A percentile compares a stretch with the other conserved stretches of the same genome.
Evolutionary conservation across 1,140 invertebrate species (phyloP).

Genomic region (Drosophila lacteicornis): DNA sequence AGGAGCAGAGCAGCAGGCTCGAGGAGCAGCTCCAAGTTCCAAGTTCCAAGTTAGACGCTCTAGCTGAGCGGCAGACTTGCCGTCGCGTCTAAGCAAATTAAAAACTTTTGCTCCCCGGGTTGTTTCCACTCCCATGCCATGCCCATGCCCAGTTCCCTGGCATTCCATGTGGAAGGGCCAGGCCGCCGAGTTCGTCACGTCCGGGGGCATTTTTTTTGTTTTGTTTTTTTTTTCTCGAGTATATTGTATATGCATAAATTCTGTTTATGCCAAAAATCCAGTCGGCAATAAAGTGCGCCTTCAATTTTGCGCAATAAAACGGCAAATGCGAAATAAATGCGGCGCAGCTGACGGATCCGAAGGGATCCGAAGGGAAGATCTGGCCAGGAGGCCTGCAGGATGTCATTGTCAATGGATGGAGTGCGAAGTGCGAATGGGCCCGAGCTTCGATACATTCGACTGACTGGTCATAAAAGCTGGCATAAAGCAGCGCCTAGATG

Average conservation of each 20-base stretch:
- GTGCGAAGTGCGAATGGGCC: conserved; percentile 41
- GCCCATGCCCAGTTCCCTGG: neutral
- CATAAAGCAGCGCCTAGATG: conserved; percentile 44
- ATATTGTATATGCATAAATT: conserved; percentile 63
- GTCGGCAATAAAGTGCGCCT: conserved; percentile 67
- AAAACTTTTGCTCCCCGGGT: conserved; percentile 48
- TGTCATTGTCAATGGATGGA: conserved; percentile 27
- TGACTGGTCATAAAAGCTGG: conserved; percentile 47
- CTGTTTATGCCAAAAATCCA: conserved; percentile 68
- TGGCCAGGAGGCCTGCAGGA: conserved; percentile 13
- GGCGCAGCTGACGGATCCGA: conserved; percentile 46
- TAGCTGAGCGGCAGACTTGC: conserved; percentile 26
- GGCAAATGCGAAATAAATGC: conserved; percentile 63
- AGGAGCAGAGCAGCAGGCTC: conserved; percentile 14
- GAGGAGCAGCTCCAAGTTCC: neutral
- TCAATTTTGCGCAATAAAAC: conserved; percentile 68
- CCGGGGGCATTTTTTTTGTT: conserved; percentile 6
- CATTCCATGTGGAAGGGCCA: too few species aligned
- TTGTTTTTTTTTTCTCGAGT: conserved; percentile 16
- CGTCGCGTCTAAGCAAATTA: conserved; percentile 60
- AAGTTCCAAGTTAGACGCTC: conserved; percentile 6
- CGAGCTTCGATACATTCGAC: conserved; percentile 23
- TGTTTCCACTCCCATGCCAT: neutral
- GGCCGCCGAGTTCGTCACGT: conserved; percentile 25
- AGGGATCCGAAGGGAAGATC: conserved; percentile 19